Evolutionary conservation across 2,113 vertebrate species (phyloP), one percentile per base, ranked within the genome.

Genomic region (Talpa occidentalis): DNA sequence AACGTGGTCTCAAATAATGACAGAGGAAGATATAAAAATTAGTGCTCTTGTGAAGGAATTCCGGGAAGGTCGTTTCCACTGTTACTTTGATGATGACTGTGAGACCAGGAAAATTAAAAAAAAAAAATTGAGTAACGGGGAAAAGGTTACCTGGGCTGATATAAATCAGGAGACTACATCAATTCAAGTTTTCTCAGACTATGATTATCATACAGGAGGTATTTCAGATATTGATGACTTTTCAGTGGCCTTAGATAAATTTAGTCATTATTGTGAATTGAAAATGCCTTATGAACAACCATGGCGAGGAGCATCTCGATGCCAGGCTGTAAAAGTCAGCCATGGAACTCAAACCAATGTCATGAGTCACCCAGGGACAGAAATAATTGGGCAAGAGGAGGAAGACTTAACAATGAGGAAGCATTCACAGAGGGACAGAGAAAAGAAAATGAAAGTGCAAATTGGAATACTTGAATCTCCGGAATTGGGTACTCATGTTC

Each of bases 251-350:
- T 97, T 97, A 87, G 97, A 96, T 90, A 97, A 82, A 11, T 77
- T 89, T 56, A 96, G 94, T 72, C 92, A 95, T 49, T 97, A 86
- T 67, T 59, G 64, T 84, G 44, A 5, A 82, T 87, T 81, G 37
- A 98, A 96, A 88, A 98, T 28, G 81, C 97, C 97, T 92, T 93
- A 95, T 70, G 97, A 97, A 94, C 96, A 98, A 87, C 93, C 94
- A 5, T 99, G 98, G 97, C 98, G 98, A 21, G 67, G 98, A 97
- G 98, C 99, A 19, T 99, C 99, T 95, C 98, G 98, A 92, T 99
- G 98, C 96, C 99, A 99, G 97, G 98, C 99, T 62, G 99, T 99
- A 35, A 99, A 99, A 97, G 98, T 99, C 44, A 99, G 98, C 94
- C 98, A 98, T 79, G 98, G 98, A 87, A 99, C 99, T 62, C 99